Evolutionary conservation across 2,888 invertebrate species (phyloP).

Genomic region (Philopedon plagiatum): DNA sequence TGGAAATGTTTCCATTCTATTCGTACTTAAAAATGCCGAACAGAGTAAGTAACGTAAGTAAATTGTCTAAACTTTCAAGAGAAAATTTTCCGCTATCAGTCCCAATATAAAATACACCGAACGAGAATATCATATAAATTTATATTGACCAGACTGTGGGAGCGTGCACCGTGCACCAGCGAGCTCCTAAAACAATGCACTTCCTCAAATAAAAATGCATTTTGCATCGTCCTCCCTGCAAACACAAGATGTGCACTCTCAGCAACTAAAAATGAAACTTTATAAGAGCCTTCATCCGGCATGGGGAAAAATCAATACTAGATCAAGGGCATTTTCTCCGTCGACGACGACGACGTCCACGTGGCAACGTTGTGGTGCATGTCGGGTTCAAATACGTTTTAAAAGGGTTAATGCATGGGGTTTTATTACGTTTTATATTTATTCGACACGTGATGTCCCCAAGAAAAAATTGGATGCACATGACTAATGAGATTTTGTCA

Average conservation of each 20-base stretch:
- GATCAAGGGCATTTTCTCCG: conserved; percentile 49
- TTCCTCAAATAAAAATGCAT: conserved; percentile 41
- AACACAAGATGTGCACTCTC: conserved; percentile 45
- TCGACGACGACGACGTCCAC: not conserved
- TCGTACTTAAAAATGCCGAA: no score
- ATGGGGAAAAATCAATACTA: conserved; percentile 49
- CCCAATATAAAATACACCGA: not conserved
- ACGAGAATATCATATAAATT: not conserved
- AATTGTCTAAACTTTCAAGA: no score
- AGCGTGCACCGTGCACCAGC: not conserved
- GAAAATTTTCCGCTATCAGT: no score
- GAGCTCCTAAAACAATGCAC: conserved; percentile 13
- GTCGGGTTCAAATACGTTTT: conserved; percentile 36
- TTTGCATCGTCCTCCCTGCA: conserved; percentile 17
- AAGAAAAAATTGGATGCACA: no score
- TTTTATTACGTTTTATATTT: not conserved
- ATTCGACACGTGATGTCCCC: not conserved
- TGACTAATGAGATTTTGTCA: no score
- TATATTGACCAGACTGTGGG: conserved; percentile 13
- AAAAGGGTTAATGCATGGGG: conserved; percentile 11
- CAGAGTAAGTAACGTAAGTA: no score
- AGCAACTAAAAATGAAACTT: conserved; percentile 48
- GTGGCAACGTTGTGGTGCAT: conserved; percentile 35
- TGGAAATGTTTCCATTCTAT: no score
- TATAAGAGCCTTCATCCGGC: conserved; percentile 47